phyloP scores from a whole-genome alignment of 2,113 vertebrate genomes.

The Lonchura striata region DNA sequence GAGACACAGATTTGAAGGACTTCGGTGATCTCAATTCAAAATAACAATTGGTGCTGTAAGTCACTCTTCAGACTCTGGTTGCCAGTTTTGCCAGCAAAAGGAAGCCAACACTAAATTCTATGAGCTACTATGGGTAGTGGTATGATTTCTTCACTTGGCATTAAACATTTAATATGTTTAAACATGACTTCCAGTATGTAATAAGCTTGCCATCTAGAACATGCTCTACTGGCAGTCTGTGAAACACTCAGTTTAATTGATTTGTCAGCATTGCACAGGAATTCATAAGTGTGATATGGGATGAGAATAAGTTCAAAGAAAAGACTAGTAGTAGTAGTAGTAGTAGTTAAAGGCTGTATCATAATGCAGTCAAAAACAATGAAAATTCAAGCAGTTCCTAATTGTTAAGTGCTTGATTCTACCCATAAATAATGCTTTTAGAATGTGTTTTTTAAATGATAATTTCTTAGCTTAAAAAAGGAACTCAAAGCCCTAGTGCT shows the following conservation, averaged over 20 bases:
- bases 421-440: background rate
- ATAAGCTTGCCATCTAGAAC: background rate
- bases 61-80: background rate
- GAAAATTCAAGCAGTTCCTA: background rate
- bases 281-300: background rate
- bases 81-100: background rate
- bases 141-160: background rate
- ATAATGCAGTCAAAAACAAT: background rate
- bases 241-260: background rate
- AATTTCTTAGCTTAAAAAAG: background rate
- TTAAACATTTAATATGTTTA: background rate
- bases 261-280: background rate
- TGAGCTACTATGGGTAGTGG: background rate
- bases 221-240: background rate
- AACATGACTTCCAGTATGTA: background rate
- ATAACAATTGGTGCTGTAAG: background rate
- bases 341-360: background rate
- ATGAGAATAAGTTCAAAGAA: background rate
- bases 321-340: background rate
- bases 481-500: background rate
- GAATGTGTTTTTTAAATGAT: background rate
- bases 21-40: background rate
- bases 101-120: background rate
- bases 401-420: background rate
- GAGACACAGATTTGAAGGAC: background rate